Evolutionary conservation across 2,113 vertebrate species (phyloP).

Genomic region (Zootoca vivipara): DNA sequence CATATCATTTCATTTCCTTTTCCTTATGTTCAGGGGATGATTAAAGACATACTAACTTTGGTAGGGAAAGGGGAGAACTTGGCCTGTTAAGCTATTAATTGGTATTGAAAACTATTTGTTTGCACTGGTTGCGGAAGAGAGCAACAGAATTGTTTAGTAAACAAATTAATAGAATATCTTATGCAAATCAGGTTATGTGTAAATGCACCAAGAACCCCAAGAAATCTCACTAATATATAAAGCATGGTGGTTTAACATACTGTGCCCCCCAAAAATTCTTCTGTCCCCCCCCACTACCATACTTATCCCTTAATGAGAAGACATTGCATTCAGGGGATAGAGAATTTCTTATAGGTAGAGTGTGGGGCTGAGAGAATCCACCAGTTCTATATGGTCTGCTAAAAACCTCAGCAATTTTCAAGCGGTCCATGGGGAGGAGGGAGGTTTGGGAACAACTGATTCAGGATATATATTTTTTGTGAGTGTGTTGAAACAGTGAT

Average conservation of each 20-base stretch:
- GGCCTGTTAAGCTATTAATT: slow-evolving; percentile 44
- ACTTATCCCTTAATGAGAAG: not conserved
- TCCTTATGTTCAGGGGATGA: slow-evolving; percentile 13
- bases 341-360: not conserved
- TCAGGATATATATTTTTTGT: too few relatives aligned
- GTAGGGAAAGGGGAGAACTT: not conserved
- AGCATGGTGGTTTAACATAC: not conserved
- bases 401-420: too few relatives aligned
- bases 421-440: too few relatives aligned
- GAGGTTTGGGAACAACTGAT: too few relatives aligned
- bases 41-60: slow-evolving; percentile 21
- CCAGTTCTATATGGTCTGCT: too few relatives aligned
- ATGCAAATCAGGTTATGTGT: not conserved
- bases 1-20: slow-evolving; percentile 43
- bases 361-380: not conserved
- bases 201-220: not conserved
- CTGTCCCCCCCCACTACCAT: too few relatives aligned
- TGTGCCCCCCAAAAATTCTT: not conserved
- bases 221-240: not conserved
- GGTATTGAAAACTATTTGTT: slow-evolving; percentile 50
- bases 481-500: too few relatives aligned
- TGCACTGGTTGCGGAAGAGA: slow-evolving; percentile 39
- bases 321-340: not conserved
- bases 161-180: not conserved
- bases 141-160: slow-evolving; percentile 11